Base-by-base conservation (phyloP, 1,140 invertebrate genomes). In the Pogonomyrmex barbatus region DNA sequence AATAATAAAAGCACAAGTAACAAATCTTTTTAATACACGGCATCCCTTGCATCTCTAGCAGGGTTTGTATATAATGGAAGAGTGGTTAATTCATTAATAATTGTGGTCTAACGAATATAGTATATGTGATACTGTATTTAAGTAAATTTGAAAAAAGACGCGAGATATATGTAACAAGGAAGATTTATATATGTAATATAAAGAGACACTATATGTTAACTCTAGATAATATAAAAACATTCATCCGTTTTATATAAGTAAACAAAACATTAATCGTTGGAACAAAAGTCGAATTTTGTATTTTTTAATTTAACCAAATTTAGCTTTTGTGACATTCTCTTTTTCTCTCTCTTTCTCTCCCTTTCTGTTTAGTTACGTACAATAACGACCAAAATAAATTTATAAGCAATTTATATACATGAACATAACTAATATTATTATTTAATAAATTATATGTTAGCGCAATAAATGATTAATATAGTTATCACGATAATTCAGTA, bases 1-100 rank as follows among this genome's bases (percentile, higher is more conserved):
- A 81, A 24, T 77, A 83, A 33, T 12, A 39, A 75, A 75, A 70
- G n/a, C 17, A 76, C 47, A 39, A 88, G 68, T 88, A 81, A 90
- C 45, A n/a, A 89, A 45, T 73, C 30, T 62, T 50, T 58, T 81
- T 84, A 82, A 39, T 58, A 87, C 65, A 58, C 68, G 47, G 63
- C 82, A 90, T 87, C 56, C 70, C 85, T 85, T 78, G 56, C 86
- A 87, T 83, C 36, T 76, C 14, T 60, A 54, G n/a, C 85, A 84
- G n/a, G 45, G 60, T 75, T 84, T 89, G 54, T 82, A 85, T 76
- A 86, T n/a, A 75, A 24, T 60, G 10, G 4, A 50, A 58, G 50
- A 82, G 60, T 73, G 58, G 4, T 73, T 83, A 50, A 73, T 73
- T 60, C 9, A 68, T 54, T 50, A 82, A 82, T 73, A 60, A 65